A percentile compares a stretch with the other conserved stretches of the same genome.
phyloP scores from a whole-genome alignment of 1,140 invertebrate genomes.

The Globodera ellingtonae region DNA sequence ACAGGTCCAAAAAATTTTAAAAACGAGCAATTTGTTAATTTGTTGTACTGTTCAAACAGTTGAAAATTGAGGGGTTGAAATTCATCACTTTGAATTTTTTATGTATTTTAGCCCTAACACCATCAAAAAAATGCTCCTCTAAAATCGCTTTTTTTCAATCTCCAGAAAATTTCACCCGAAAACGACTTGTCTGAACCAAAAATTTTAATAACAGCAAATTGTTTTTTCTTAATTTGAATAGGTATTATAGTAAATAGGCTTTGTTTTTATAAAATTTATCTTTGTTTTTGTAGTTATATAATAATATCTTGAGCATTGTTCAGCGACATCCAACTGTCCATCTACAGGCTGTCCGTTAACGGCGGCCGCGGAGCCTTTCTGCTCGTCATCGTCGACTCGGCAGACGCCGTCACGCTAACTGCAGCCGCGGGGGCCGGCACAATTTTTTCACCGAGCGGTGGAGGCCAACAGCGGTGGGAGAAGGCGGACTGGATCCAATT shows the following conservation, averaged over 20 bases:
- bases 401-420: background rate
- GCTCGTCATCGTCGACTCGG: slow-evolving; percentile 8
- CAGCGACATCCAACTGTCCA: slow-evolving; percentile 4
- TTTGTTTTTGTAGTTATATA: no score
- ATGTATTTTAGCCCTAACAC: no score
- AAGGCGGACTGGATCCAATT: slow-evolving; percentile 13
- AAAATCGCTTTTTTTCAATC: no score
- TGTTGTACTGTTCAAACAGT: no score
- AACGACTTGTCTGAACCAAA: background rate
- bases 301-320: no score
- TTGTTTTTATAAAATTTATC: no score
- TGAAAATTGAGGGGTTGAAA: no score
- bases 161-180: background rate
- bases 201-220: background rate
- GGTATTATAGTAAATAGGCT: background rate
- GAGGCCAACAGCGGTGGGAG: background rate
- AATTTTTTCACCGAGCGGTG: background rate
- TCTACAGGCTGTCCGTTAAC: background rate
- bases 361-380: background rate
- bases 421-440: background rate
- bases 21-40: no score
- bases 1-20: background rate
- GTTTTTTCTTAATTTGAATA: no score
- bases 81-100: no score
- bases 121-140: no score